Evolutionary conservation across 2,113 vertebrate species (phyloP), one percentile per base, ranked within the genome.

Genomic region (Nannobrachium achirus): DNA sequence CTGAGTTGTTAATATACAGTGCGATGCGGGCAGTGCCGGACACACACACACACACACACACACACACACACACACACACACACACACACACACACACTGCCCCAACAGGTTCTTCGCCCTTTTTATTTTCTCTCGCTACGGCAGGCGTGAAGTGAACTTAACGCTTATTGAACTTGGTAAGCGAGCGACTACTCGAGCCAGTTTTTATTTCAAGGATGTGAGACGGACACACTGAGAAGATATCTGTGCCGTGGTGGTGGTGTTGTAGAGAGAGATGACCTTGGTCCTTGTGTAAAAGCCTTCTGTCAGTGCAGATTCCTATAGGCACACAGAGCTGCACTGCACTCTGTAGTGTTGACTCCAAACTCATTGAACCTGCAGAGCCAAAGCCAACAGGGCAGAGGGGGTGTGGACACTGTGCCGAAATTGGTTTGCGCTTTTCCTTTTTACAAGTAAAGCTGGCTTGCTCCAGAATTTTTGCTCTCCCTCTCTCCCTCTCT

Each of bases 321-420:
- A 71, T 79, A 80, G 76, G 56, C 80, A 71, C 80, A 71, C 56
- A 59, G 62, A 78, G 78, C 65, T 19, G 33, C 25, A 33, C 25
- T 33, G 25, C 45, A 13, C 38, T 60, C 71, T 67, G 60, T 73
- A 76, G 71, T 74, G 69, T 85, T 83, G 78, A 78, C 81, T 71
- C 76, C 79, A 79, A 79, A 66, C 70, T 72, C 74, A 66, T 75
- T 80, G 77, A 84, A 73, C 82, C 73, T 69, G 63, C 70, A 40
- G 63, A 20, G 75, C 88, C 86, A 89, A 90, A 89, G 83, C 84
- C 75, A 89, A 85, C 85, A 81, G 84, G 78, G 82, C 75, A 73
- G 44, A 63, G 79, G 69, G 25, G 75, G 75, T 78, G 79, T 79
- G 86, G 84, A 86, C 79, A 78, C 69, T 67, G 60, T 66, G 41